Conservation (phyloP, 1,140 invertebrate genomes). For the Coenobita brevimanus region DNA sequence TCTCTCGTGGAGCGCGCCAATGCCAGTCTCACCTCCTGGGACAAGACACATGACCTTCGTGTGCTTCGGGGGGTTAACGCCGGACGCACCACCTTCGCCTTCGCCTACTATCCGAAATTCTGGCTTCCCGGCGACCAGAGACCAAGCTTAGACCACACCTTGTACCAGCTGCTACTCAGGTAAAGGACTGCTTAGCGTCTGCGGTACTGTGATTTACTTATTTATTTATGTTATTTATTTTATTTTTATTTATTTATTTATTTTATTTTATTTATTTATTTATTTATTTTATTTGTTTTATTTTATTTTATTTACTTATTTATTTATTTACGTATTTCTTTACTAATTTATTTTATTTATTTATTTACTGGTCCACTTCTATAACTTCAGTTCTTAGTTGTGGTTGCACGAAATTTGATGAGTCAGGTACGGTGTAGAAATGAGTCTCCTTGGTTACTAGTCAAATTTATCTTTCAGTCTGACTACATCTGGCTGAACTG, state of each 20-base stretch:
- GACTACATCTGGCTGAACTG: no score
- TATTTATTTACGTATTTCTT: not conserved
- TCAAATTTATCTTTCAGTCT: no score
- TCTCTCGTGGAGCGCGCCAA: conserved; percentile 39
- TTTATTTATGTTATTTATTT: not conserved
- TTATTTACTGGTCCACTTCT: not conserved
- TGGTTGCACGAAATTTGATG: no score
- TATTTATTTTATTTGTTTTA: not conserved
- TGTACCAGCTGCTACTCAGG: conserved; percentile 47
- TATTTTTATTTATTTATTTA: not conserved
- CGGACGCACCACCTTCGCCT: conserved; percentile 45
- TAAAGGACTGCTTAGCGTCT: not conserved
- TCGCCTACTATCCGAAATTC: conserved; percentile 49
- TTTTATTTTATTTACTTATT: not conserved
- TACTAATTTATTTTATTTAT: not conserved
- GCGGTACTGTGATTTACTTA: not conserved
- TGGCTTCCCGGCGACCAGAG: conserved; percentile 47
- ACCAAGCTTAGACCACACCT: conserved; percentile 40
- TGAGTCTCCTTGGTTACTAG: no score
- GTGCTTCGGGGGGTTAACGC: conserved; percentile 22
- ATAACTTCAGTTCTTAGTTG: no score
- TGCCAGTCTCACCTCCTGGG: conserved; percentile 39
- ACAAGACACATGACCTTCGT: conserved; percentile 47
- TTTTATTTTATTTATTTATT: not conserved
- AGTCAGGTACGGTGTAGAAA: no score